These are phyloP conservation scores for Bovichtus variegatus DNA, from an alignment of 2,797 vertebrate genomes.

Conservation along the genomic window DNA sequence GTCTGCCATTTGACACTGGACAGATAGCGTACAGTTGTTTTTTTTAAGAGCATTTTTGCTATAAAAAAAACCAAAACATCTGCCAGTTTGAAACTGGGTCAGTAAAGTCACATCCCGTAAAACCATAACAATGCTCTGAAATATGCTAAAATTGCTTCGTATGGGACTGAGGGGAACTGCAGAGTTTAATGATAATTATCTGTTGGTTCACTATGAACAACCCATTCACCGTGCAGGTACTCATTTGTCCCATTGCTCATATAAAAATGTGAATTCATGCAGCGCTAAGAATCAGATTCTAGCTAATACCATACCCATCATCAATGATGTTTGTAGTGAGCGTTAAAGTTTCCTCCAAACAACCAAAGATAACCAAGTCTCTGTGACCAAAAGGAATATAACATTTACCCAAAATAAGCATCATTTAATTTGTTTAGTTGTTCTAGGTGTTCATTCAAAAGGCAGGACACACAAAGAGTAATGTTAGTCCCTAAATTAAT, in stretches of 20 bases:
- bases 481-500: constrained; percentile 14
- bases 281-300: not conserved
- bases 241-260: not conserved
- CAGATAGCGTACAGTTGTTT: not conserved
- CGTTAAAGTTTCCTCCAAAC: not conserved
- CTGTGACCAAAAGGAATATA: constrained; percentile 7
- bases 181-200: not conserved
- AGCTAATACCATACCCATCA: not conserved
- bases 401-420: not conserved
- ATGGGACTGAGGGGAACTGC: not conserved
- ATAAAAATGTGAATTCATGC: not conserved
- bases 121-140: not conserved
- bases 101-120: not conserved
- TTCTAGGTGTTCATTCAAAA: not conserved
- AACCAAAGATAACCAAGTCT: constrained; percentile 7
- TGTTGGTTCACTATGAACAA: not conserved
- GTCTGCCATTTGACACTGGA: not conserved
- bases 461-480: not conserved
- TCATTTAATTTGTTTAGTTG: too few species aligned
- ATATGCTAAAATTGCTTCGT: not conserved
- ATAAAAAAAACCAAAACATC: not conserved
- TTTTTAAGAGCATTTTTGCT: not conserved
- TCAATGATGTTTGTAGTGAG: not conserved
- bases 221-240: not conserved
- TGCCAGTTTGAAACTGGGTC: not conserved